Base-by-base conservation (phyloP, 2,888 invertebrate species). In the Lasioglossum oenotherae region DNA sequence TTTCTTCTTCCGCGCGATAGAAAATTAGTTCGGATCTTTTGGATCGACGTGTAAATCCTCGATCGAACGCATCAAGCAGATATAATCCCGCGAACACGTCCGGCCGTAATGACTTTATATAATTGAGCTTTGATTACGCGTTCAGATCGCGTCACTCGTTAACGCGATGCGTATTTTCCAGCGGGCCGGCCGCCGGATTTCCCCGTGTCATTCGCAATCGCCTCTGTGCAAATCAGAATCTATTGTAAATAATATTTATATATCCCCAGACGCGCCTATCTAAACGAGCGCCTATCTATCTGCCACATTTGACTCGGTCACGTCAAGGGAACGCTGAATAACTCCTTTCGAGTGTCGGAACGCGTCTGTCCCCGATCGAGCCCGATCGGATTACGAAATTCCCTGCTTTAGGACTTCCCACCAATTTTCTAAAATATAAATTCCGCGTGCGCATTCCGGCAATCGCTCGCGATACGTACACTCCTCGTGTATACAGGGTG, bases 71-170 rank as follows among this genome's bases (percentile, higher is more conserved):
- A 4, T 53, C 64, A 19, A 27, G 10, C 19, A 38, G 23, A 27
- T 14, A 27, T 67, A 19, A 19, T 41, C 64, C 35, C 60, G 31
- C 5, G 41, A 27, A 72, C n/a, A 79, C 35, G 44, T 83, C 31
- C 41, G 5, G 5, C 14, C 14, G 38, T 79, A 79, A 83, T 73
- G 79, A 57, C 79, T 79, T 79, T 60, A 57, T 79, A 73, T 83
- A 83, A 83, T 83, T 79, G 77, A 75, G 67, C 81, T 85, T 77
- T 77, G 81, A 84, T 83, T 75, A 83, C 83, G 38, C 74, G 35
- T 1, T 8, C 10, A 19, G 14, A 75, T 73, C 72, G 53, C 71
- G 75, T 72, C 60, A 78, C 71, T 72, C 74, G 74, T 57, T 83
- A 38, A 79, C 64, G 75, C n/a, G 53, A 73, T 46, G 53, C 75